A percentile compares a stretch with the other conserved stretches of the same genome.
These are phyloP conservation scores for Hucho hucho DNA, from an alignment of 2,113 vertebrate species.

Conservation along the genomic window DNA sequence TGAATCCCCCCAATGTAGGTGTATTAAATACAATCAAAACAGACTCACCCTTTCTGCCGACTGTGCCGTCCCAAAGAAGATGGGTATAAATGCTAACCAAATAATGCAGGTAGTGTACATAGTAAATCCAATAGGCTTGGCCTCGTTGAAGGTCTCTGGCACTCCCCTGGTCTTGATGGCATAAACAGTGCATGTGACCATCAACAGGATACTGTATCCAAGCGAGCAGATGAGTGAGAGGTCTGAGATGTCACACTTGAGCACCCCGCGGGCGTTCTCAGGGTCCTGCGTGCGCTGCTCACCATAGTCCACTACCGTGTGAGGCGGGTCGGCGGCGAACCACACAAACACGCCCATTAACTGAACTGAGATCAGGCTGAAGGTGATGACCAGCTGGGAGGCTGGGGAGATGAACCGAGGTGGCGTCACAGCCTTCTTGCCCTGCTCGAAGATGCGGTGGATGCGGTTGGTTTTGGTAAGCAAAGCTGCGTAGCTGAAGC, in stretches of 20 bases:
- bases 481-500: conserved; percentile 93
- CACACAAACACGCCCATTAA: conserved; percentile 90
- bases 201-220: conserved; percentile 96
- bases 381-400: conserved; percentile 92
- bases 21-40: not conserved
- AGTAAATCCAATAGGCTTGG: conserved; percentile 97
- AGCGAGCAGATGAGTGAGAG: conserved; percentile 96
- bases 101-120: conserved; percentile 99
- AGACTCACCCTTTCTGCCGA: conserved; percentile 95
- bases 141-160: conserved; percentile 98
- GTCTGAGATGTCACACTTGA: conserved; percentile 97
- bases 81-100: conserved; percentile 98
- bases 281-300: conserved; percentile 93
- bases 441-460: conserved; percentile 97
- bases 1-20: not conserved
- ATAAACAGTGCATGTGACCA: conserved; percentile 98
- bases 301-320: conserved; percentile 91
- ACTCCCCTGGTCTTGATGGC: conserved; percentile 97
- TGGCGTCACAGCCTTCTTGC: conserved; percentile 89
- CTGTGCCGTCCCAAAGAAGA: conserved; percentile 97
- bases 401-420: conserved; percentile 94
- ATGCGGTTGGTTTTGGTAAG: conserved; percentile 98
- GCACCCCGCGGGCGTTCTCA: conserved; percentile 84
- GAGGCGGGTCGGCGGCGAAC: conserved; percentile 89
- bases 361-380: conserved; percentile 92